Evolutionary conservation across 2,888 invertebrate species (phyloP), one percentile per base, ranked within the genome.

Genomic region (Thereva nobilitata): DNA sequence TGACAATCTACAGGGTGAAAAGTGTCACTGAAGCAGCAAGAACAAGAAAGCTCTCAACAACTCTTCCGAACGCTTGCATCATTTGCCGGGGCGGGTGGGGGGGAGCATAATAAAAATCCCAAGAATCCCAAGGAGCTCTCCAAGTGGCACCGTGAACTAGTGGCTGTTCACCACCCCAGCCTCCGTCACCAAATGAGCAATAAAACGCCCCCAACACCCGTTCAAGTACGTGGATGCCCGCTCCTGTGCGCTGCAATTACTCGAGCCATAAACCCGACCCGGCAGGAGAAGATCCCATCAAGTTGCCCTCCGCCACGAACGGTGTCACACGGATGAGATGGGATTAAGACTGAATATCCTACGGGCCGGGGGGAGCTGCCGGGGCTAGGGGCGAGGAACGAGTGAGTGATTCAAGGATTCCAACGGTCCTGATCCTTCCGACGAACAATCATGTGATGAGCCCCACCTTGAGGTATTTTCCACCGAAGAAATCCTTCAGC

Each of bases 141-240:
- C 59, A 52, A 52, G 35, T 5, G 10, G n/a, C 40, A n/a, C 45
- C 57, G 45, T 9, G 10, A 41, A 5, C 5, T 45, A 40, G 45
- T 35, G 37, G 12, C 10, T 35, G 2, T 49, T 23, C 23, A 12
- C 41, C 47, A 47, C 38, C 59, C 59, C 7, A 59, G 38, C 38
- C 45, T 44, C 47, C 9, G n/a, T 37, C n/a, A 23, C 23, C 47
- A 59, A 59, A 59, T 59, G 47, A 59, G 59, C 59, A 59, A 59
- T 59, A 59, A 59, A 59, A 59, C 23, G 59, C 59, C 7, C 59
- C 59, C 57, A 10, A 45, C 45, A 57, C 57, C 44, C 56, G 23
- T 44, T 44, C 23, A 44, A 49, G 10, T 47, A 47, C 35, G 59
- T 59, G 59, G 35, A 59, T 38, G 34, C 41, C 47, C 10, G 35